phyloP scores from a whole-genome alignment of 2,113 vertebrate species.

The Bubalus kerabau region DNA sequence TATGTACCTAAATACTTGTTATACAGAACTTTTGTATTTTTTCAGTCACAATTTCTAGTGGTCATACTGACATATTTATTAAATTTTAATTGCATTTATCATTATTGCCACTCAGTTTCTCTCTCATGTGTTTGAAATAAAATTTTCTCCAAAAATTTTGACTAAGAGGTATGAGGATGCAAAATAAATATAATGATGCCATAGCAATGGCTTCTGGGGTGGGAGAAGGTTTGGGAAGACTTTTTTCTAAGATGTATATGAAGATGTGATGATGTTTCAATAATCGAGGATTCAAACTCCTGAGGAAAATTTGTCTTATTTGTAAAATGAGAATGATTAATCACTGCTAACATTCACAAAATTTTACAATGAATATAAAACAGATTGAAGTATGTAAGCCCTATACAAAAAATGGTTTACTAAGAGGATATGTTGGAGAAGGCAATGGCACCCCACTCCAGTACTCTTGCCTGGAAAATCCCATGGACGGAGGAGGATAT shows the following conservation, averaged over 20 bases:
- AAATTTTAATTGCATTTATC: not conserved
- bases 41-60: not conserved
- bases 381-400: not conserved
- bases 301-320: not conserved
- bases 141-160: not conserved
- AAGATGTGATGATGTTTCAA: not conserved
- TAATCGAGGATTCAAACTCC: not conserved
- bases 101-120: not conserved
- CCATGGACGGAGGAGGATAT: no score
- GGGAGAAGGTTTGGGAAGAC: not conserved
- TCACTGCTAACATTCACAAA: not conserved
- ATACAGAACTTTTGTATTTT: not conserved
- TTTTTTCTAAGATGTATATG: not conserved
- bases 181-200: not conserved
- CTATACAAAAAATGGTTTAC: not conserved
- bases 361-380: not conserved
- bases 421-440: not conserved
- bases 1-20: not conserved
- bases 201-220: not conserved
- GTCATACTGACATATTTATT: not conserved
- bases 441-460: no score
- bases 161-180: not conserved
- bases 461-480: no score
- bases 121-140: not conserved
- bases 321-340: not conserved